Base-by-base conservation (phyloP, 2,888 invertebrate species). In the Tetranychus piercei region DNA sequence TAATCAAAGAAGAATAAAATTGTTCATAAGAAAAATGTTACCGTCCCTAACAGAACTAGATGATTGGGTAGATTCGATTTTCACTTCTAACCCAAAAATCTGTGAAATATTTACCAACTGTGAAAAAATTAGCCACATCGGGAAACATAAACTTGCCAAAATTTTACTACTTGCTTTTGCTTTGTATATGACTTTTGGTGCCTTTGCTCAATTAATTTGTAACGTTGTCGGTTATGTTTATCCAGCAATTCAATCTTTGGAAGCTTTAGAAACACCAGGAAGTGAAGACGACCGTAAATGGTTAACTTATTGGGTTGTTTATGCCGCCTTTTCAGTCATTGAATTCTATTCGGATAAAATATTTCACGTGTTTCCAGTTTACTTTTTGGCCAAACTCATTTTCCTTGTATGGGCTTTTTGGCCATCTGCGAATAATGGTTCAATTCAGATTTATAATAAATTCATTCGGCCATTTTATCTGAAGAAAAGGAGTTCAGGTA, bases 231-330 rank as follows among this genome's bases (percentile, higher is more conserved):
- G 95, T 44, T 96, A 97, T 82, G 84, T 90, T 6, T 99, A 99
- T 83, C 99, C 99, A 71, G 97, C 97, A 0, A 99, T 80, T 1
- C 3, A 20, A 15, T 85, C 85, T 44, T 82, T 86, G 74, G 83
- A 84, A 78, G 86, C 86, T 3, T 84, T 87, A 75, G 86, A 87
- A 79, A 83, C 83, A n/a, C 76, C 78, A 18, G 79, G 80, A 77
- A 86, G 86, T 79, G 85, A 85, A 66, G 85, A 85, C 79, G 96
- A 97, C 83, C 94, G 95, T 9, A 92, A 95, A 84, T 99, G 99
- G 97, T 86, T 99, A 79, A 97, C 92, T 0, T 99, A 97, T 83
- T 99, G 96, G 97, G 94, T 95, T n/a, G 93, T 96, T 9, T 99
- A 90, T 85, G 92, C 94, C 43, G 85, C 91, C 76, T 93, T 99